These are phyloP conservation scores for Yponomeuta sedellus DNA, from an alignment of 2,888 invertebrate species.

Conservation along the genomic window DNA sequence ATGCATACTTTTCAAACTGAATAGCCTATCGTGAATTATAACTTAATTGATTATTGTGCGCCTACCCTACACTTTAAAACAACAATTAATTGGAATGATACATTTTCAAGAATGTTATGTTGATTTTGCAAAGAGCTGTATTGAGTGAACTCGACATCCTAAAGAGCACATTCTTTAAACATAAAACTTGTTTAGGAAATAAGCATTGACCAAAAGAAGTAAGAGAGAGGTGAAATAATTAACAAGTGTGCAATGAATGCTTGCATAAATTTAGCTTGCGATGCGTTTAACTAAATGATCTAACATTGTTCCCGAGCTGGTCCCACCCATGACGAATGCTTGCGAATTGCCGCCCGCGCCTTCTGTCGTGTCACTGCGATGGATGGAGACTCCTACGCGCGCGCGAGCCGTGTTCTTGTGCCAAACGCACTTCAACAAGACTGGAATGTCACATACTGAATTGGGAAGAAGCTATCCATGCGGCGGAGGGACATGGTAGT, in stretches of 20 bases:
- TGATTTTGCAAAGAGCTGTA: constrained; percentile 29
- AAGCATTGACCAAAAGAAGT: constrained; percentile 2
- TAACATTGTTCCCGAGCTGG: constrained; percentile 76
- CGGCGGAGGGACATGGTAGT: constrained; percentile 32
- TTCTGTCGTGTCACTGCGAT: constrained; percentile 23
- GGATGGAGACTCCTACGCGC: constrained; percentile 16
- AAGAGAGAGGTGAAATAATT: background rate
- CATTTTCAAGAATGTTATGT: constrained; percentile 71
- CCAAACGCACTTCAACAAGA: constrained; percentile 64
- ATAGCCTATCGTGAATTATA: constrained; percentile 17
- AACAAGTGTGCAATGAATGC: constrained; percentile 10
- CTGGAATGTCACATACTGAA: constrained; percentile 72
- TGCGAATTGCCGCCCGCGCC: constrained; percentile 37
- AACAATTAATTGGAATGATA: constrained; percentile 70
- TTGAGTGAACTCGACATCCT: constrained; percentile 9
- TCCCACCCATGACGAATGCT: constrained; percentile 77
- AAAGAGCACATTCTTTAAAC: constrained; percentile 4
- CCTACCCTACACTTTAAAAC: constrained; percentile 70
- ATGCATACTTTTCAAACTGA: background rate
- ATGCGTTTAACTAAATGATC: constrained; percentile 65
- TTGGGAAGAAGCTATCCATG: constrained; percentile 57
- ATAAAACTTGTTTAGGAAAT: constrained; percentile 8
- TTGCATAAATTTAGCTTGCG: constrained; percentile 54
- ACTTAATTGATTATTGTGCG: constrained; percentile 58
- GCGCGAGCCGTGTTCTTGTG: background rate